phyloP scores from a whole-genome alignment of 2,797 vertebrate genomes.

The Capromys pilorides region DNA sequence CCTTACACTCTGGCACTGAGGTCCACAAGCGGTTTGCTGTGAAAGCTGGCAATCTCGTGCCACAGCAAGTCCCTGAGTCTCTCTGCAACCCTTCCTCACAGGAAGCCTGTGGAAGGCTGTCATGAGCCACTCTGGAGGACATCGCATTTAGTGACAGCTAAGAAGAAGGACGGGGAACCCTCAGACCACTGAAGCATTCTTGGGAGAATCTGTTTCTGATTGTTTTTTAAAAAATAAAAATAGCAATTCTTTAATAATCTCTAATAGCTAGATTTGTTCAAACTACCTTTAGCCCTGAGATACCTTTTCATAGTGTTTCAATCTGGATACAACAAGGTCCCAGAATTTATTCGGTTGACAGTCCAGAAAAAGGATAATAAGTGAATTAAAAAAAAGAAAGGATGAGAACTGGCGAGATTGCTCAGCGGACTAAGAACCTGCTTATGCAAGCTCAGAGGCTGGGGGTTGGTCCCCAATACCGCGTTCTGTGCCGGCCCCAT shows the following conservation, averaged over 20 bases:
- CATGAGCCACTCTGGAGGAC: neutral
- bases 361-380: no score
- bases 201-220: neutral
- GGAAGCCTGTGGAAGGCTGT: neutral
- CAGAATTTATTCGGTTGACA: no score
- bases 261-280: no score
- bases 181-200: neutral
- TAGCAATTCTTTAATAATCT: neutral
- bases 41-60: rapidly evolving
- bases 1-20: neutral
- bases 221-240: neutral
- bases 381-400: no score
- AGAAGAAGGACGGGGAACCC: neutral
- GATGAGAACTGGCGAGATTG: no score
- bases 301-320: no score
- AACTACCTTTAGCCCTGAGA: no score
- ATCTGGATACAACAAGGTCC: no score
- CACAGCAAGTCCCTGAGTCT: rapidly evolving
- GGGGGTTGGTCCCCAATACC: no score
- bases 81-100: neutral
- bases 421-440: no score
- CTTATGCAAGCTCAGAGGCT: no score
- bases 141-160: neutral
- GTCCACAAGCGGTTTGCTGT: neutral
- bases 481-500: no score